A percentile compares a stretch with the other conserved stretches of the same genome.
Evolutionary conservation across 2,113 vertebrate species (phyloP).

Genomic region (human (Homo sapiens)): DNA sequence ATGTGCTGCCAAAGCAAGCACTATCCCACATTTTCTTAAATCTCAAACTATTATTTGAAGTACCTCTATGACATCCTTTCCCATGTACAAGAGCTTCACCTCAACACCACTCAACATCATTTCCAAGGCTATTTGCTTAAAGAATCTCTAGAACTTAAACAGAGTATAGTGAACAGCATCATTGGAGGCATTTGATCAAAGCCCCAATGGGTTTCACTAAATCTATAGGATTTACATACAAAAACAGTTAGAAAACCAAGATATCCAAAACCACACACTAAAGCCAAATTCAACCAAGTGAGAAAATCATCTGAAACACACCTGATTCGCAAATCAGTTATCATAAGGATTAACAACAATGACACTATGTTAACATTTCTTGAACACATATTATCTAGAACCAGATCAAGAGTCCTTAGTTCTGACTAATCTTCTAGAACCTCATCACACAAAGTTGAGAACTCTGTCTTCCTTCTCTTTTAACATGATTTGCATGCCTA

Average conservation of each 20-base stretch:
- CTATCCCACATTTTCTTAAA: not conserved
- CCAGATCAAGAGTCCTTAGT: not conserved
- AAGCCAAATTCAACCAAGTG: not conserved
- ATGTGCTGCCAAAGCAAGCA: too few relatives aligned
- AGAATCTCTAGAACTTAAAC: not conserved
- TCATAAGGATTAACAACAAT: not conserved
- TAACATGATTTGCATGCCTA: not conserved
- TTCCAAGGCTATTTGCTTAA: not conserved
- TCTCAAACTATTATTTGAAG: not conserved
- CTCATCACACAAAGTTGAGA: not conserved
- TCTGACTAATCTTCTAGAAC: constrained; percentile 2
- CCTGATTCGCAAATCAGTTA: not conserved
- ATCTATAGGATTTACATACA: not conserved
- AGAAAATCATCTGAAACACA: not conserved
- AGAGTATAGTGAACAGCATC: not conserved
- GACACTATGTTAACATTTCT: not conserved
- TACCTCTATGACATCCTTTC: not conserved
- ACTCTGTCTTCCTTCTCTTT: not conserved
- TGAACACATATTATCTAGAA: not conserved
- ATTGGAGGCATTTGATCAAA: not conserved
- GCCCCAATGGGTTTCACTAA: not conserved
- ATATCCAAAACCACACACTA: not conserved
- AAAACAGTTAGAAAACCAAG: not conserved
- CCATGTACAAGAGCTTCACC: not conserved
- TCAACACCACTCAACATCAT: not conserved